Percentiles rank a stretch among this genome's conserved stretches.
These are phyloP conservation scores for Drepana arcuata DNA, from an alignment of 1,140 invertebrate species.

Conservation along the genomic window DNA sequence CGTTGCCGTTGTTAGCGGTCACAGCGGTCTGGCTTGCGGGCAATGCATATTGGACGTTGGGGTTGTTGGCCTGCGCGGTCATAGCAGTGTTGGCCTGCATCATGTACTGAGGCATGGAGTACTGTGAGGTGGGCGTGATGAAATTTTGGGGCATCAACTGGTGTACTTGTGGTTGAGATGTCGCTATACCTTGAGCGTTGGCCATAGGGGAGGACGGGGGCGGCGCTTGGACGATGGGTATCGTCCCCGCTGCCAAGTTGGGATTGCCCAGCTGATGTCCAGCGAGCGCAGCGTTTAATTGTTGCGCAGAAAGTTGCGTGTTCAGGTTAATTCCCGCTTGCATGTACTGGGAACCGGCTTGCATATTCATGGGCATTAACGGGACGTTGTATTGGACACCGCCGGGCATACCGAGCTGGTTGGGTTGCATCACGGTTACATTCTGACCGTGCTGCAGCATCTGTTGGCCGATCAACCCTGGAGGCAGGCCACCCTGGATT, in stretches of 20 bases:
- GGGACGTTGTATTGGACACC: conserved; percentile 60
- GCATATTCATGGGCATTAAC: conserved; percentile 57
- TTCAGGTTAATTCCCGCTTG: conserved; percentile 51
- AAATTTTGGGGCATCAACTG: conserved; percentile 51
- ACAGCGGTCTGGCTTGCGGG: conserved; percentile 30
- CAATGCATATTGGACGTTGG: conserved; percentile 46
- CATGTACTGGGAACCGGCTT: conserved; percentile 51
- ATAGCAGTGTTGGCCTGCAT: conserved; percentile 51
- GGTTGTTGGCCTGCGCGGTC: conserved; percentile 32
- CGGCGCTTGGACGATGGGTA: conserved; percentile 53
- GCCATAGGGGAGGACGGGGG: conserved; percentile 43
- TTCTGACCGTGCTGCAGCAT: conserved; percentile 54
- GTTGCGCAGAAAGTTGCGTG: conserved; percentile 52
- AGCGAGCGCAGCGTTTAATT: conserved; percentile 52
- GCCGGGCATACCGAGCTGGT: conserved; percentile 45
- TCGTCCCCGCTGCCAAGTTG: conserved; percentile 43
- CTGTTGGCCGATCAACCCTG: conserved; percentile 46
- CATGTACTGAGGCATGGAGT: conserved; percentile 48
- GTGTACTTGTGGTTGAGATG: conserved; percentile 35
- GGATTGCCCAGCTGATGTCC: conserved; percentile 44
- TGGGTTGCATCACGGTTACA: conserved; percentile 59
- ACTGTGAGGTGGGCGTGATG: conserved; percentile 47
- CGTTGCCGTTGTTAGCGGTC: conserved; percentile 34
- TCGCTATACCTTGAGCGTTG: conserved; percentile 27
- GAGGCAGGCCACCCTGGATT: conserved; percentile 40